A percentile compares a stretch with the other conserved stretches of the same genome.
These are phyloP conservation scores for Orthonyx spaldingii DNA, from an alignment of 2,113 vertebrate species.

Conservation along the genomic window DNA sequence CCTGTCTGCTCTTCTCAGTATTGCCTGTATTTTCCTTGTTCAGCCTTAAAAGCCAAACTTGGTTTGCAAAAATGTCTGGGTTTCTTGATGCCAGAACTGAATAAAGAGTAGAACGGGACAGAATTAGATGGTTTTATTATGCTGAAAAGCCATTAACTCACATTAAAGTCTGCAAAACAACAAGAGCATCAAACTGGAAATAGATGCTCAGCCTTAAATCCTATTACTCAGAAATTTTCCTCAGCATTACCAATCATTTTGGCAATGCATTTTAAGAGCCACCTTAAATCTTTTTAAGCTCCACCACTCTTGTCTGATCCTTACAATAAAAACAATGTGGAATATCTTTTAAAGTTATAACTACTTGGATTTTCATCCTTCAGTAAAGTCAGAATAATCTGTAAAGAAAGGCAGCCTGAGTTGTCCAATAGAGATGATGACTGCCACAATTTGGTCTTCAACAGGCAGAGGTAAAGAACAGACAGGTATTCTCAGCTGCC, in stretches of 20 bases:
- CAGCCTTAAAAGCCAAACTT: constrained; percentile 56
- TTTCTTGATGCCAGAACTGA: constrained; percentile 31
- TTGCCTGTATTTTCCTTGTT: constrained; percentile 58
- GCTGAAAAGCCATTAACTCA: constrained; percentile 6
- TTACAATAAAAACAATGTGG: neutral
- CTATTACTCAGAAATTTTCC: constrained; percentile 33
- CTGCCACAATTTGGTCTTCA: neutral
- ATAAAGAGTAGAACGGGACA: constrained; percentile 11
- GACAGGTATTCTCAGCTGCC: neutral
- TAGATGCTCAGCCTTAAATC: constrained; percentile 16
- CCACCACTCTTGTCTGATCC: neutral
- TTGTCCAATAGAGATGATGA: neutral
- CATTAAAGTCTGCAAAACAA: constrained; percentile 8
- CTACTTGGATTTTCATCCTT: neutral
- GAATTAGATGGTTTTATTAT: constrained; percentile 33
- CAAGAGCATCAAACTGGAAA: constrained; percentile 32
- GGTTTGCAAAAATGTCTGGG: constrained; percentile 45
- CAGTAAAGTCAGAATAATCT: neutral
- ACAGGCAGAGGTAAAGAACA: neutral
- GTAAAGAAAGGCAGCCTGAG: neutral
- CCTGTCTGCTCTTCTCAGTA: constrained; percentile 30
- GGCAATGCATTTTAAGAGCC: neutral
- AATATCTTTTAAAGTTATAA: neutral
- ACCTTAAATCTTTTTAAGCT: neutral
- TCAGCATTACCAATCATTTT: neutral